phyloP scores from a whole-genome alignment of 2,888 invertebrate species.

The Microchrysa polita region DNA sequence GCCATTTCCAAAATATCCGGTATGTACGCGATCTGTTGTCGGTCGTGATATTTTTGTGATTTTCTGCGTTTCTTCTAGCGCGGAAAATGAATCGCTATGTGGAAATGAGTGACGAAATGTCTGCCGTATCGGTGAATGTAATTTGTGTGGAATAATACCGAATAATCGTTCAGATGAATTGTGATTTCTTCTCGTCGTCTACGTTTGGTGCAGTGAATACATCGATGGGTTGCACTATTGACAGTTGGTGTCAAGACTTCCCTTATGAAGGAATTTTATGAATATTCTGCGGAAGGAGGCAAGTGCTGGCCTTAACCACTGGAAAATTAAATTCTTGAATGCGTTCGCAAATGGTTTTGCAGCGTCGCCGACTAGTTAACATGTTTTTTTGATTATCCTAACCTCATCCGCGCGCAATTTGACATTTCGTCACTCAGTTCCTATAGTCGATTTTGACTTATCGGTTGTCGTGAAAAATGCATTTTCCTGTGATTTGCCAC shows the following conservation, averaged over 20 bases:
- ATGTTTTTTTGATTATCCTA: neutral
- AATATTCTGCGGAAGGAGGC: neutral
- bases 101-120: slow-evolving; percentile 42
- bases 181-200: slow-evolving; percentile 19
- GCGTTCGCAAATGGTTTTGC: too few relatives aligned
- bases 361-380: neutral
- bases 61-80: neutral
- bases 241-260: slow-evolving; percentile 24
- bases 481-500: neutral
- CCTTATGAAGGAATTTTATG: neutral
- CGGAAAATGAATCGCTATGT: neutral
- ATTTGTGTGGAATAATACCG: neutral
- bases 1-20: slow-evolving; percentile 64
- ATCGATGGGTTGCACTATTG: slow-evolving; percentile 4
- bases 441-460: neutral
- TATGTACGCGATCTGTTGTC: slow-evolving; percentile 57
- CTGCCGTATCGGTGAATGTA: neutral
- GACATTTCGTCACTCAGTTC: slow-evolving; percentile 35
- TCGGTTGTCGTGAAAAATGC: too few relatives aligned
- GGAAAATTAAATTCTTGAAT: too few relatives aligned
- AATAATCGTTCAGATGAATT: neutral
- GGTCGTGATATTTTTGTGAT: slow-evolving; percentile 5
- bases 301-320: too few relatives aligned
- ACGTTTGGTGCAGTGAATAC: neutral
- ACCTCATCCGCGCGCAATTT: neutral